Evolutionary conservation across 1,140 invertebrate species (phyloP).

Genomic region (Leptoteleia sp.): DNA sequence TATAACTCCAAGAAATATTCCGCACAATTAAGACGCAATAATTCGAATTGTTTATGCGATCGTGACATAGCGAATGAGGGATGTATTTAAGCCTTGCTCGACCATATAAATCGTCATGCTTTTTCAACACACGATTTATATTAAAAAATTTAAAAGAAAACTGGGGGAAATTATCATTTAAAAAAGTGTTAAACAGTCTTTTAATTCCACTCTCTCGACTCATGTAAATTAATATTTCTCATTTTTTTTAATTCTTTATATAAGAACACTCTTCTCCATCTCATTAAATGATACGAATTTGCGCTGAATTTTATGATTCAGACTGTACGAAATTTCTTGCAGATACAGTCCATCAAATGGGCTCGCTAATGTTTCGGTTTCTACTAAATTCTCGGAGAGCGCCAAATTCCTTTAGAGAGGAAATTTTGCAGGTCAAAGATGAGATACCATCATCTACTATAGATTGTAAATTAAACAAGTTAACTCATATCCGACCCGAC

Average conservation of each 20-base stretch:
- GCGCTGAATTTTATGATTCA: slow-evolving; percentile 4
- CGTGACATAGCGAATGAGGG: too few relatives aligned
- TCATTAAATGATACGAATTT: slow-evolving; percentile 2
- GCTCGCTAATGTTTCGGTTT: slow-evolving; percentile 17
- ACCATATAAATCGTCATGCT: too few relatives aligned
- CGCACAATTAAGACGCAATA: slow-evolving; percentile 24
- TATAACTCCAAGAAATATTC: slow-evolving; percentile 15
- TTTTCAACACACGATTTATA: too few relatives aligned
- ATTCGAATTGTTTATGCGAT: slow-evolving; percentile 6
- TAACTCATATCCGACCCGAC: too few relatives aligned
- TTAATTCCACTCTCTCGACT: too few relatives aligned
- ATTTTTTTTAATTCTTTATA: too few relatives aligned
- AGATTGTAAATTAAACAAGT: slow-evolving; percentile 40
- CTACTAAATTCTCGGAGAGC: slow-evolving; percentile 14
- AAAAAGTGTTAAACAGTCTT: too few relatives aligned
- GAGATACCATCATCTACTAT: slow-evolving; percentile 31
- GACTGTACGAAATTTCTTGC: slow-evolving; percentile 33
- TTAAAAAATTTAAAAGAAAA: too few relatives aligned
- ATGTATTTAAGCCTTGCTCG: too few relatives aligned
- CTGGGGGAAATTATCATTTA: too few relatives aligned
- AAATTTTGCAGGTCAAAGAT: slow-evolving; percentile 45
- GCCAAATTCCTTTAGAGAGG: slow-evolving; percentile 32
- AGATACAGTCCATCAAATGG: slow-evolving; percentile 35
- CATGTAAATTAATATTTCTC: too few relatives aligned
- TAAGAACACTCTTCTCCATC: too few relatives aligned